Conservation (phyloP, 2,113 vertebrate species). For the Eleginops maclovinus region DNA sequence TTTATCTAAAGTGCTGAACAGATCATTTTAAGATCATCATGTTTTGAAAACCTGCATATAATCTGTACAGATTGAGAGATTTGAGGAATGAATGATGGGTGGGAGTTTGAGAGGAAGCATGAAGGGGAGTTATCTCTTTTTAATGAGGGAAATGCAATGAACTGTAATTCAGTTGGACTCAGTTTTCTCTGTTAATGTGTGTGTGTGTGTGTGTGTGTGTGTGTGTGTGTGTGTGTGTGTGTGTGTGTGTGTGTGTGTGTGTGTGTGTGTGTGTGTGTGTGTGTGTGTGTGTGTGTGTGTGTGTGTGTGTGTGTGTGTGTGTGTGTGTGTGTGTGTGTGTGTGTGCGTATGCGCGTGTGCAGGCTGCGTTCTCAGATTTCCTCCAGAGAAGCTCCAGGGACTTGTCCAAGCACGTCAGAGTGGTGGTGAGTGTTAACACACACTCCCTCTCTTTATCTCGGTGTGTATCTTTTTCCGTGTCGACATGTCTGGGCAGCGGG, state of each 20-base stretch:
- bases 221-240: slow-evolving; percentile 24
- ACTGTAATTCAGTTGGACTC: slow-evolving; percentile 61
- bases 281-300: slow-evolving; percentile 29
- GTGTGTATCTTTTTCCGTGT: slow-evolving; percentile 57
- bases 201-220: slow-evolving; percentile 1
- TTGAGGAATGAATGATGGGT: slow-evolving; percentile 11
- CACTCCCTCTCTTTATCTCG: slow-evolving; percentile 29
- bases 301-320: slow-evolving; percentile 23
- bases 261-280: not conserved
- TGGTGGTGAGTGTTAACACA: slow-evolving; percentile 90
- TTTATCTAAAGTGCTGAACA: not conserved
- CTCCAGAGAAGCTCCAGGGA: slow-evolving; percentile 97
- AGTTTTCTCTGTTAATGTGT: slow-evolving; percentile 3
- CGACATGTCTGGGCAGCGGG: slow-evolving; percentile 46
- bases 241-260: slow-evolving; percentile 15
- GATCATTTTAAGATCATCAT: not conserved
- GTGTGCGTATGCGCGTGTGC: slow-evolving; percentile 34
- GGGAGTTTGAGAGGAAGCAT: slow-evolving; percentile 25
- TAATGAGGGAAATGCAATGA: slow-evolving; percentile 58
- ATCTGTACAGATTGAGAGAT: not conserved
- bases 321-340: slow-evolving; percentile 5
- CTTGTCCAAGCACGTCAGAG: slow-evolving; percentile 95
- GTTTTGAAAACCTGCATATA: not conserved
- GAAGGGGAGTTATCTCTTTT: slow-evolving; percentile 43
- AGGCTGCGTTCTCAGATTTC: slow-evolving; percentile 99